Conservation (phyloP, 2,113 vertebrate genomes). For the Oostethus manadensis region DNA sequence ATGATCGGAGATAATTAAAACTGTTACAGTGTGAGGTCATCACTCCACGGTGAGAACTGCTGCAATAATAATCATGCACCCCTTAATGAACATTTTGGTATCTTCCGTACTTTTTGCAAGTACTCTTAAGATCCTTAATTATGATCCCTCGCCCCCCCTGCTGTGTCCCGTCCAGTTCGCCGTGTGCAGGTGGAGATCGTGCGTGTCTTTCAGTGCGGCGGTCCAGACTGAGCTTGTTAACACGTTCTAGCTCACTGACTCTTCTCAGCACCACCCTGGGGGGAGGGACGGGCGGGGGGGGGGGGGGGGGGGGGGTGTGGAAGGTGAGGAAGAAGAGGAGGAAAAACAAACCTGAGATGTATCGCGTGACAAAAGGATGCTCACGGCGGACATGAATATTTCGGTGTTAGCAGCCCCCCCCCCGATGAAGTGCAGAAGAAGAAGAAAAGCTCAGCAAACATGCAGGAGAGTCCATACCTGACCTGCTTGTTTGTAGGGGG, state of each 20-base stretch:
- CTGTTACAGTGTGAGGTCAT: no score
- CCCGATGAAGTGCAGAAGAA: no score
- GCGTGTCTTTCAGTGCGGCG: slow-evolving; percentile 64
- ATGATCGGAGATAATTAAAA: no score
- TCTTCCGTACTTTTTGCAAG: no score
- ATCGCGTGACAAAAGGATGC: slow-evolving; percentile 12
- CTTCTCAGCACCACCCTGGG: slow-evolving; percentile 58
- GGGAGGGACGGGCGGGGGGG: slow-evolving; percentile 29
- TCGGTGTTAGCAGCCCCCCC: background rate
- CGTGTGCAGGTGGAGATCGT: slow-evolving; percentile 15
- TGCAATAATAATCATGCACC: no score
- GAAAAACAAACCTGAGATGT: slow-evolving; percentile 68
- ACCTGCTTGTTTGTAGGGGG: slow-evolving; percentile 43
- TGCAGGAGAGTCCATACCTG: slow-evolving; percentile 23
- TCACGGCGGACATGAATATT: no score
- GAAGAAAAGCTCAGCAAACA: slow-evolving; percentile 27
- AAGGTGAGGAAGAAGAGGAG: slow-evolving; percentile 62
- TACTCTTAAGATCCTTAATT: no score
- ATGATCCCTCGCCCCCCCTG: background rate
- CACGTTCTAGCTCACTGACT: slow-evolving; percentile 72
- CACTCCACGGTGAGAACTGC: no score
- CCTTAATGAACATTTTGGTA: no score
- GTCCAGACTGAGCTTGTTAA: slow-evolving; percentile 67
- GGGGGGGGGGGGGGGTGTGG: slow-evolving; percentile 18
- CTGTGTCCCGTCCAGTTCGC: background rate